Conservation (phyloP, 1,140 invertebrate genomes). For the Meloidogyne chitwoodi region DNA sequence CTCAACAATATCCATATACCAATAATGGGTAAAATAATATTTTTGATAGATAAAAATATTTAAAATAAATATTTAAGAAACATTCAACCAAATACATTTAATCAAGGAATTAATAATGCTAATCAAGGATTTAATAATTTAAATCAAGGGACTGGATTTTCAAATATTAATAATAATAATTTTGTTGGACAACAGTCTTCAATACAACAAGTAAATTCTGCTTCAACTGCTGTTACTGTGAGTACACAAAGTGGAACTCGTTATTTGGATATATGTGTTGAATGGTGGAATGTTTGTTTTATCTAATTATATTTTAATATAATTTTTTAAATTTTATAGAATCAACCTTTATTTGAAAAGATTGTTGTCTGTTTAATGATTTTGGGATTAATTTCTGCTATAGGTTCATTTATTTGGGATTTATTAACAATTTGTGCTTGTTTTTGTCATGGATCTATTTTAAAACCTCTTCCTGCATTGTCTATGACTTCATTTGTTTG, state of each 20-base stretch:
- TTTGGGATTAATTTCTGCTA: constrained; percentile 23
- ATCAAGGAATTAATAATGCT: neutral
- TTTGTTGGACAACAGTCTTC: neutral
- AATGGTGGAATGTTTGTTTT: constrained; percentile 9
- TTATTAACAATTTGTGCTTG: constrained; percentile 41
- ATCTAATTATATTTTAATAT: neutral
- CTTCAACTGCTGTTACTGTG: neutral
- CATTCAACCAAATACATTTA: neutral
- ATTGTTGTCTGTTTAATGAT: constrained; percentile 27
- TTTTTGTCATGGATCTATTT: constrained; percentile 34
- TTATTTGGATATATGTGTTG: constrained; percentile 11
- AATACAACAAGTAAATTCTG: neutral
- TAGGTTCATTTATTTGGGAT: constrained; percentile 43
- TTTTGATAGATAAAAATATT: neutral
- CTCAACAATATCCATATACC: neutral
- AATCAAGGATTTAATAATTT: constrained; percentile 2
- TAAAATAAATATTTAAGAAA: neutral
- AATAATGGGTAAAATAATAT: neutral
- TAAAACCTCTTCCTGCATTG: constrained; percentile 36
- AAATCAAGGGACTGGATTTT: neutral
- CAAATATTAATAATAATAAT: neutral
- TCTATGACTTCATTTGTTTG: constrained; percentile 28
- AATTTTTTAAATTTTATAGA: too few relatives aligned
- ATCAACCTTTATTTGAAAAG: constrained; percentile 44
- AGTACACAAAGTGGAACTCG: constrained; percentile 7